Evolutionary conservation across 2,113 vertebrate genomes (phyloP).

Genomic region (Psophia crepitans): DNA sequence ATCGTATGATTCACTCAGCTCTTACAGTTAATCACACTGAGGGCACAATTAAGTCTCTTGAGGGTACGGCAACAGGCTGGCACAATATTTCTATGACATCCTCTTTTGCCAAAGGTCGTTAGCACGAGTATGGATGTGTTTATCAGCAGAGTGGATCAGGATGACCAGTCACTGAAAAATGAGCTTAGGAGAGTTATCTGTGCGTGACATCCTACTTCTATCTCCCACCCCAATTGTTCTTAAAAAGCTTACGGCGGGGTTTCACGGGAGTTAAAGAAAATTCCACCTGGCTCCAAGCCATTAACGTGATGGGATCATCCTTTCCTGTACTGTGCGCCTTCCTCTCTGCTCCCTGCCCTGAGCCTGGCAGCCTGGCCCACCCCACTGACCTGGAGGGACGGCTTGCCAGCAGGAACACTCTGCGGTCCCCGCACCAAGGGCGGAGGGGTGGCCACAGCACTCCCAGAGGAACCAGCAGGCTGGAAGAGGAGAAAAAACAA

Average conservation of each 20-base stretch:
- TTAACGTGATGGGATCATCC: not conserved
- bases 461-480: conserved; percentile 76
- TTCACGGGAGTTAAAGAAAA: not conserved
- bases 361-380: not conserved
- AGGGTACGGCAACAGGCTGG: not conserved
- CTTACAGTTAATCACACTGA: not conserved
- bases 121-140: not conserved
- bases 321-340: not conserved
- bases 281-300: not conserved
- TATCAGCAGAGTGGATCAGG: not conserved
- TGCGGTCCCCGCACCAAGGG: conserved; percentile 89
- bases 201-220: not conserved
- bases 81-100: not conserved
- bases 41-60: not conserved
- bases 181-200: not conserved
- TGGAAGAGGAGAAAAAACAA: conserved; percentile 53
- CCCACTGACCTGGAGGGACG: conserved; percentile 86
- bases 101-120: not conserved
- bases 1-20: not conserved
- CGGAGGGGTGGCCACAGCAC: conserved; percentile 85
- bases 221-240: not conserved
- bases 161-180: not conserved
- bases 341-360: not conserved
- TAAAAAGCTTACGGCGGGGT: not conserved
- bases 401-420: conserved; percentile 83